A percentile compares a stretch with the other conserved stretches of the same genome.
Conservation (phyloP, 2,113 vertebrate genomes). For the Halichoerus grypus region DNA sequence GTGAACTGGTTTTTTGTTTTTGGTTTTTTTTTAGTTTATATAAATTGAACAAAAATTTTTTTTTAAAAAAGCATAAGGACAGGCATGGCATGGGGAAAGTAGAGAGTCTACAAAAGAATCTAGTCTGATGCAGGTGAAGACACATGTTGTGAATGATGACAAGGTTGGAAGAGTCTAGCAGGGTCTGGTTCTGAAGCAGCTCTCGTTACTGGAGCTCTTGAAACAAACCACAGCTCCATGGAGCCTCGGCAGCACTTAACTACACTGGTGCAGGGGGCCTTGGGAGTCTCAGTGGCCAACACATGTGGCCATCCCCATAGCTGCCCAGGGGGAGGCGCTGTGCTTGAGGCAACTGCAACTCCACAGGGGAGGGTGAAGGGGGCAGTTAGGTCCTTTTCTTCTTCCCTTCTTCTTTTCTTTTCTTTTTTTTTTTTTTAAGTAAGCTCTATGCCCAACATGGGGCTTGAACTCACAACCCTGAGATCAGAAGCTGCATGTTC, state of each 20-base stretch:
- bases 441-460: not conserved
- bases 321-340: not conserved
- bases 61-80: not conserved
- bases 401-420: not conserved
- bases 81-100: not conserved
- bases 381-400: not conserved
- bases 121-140: not conserved
- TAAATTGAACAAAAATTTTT: not conserved
- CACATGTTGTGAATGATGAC: not conserved
- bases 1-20: not conserved
- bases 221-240: not conserved
- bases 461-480: not conserved
- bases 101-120: not conserved
- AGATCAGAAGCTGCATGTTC: not conserved
- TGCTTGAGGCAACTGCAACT: not conserved
- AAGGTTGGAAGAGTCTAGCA: not conserved
- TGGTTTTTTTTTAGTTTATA: not conserved
- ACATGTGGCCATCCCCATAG: not conserved
- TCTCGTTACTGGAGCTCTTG: not conserved
- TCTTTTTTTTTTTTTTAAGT: not conserved
- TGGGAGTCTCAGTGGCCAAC: not conserved
- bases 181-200: not conserved
- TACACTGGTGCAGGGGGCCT: accelerated
- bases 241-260: not conserved
- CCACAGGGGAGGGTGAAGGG: not conserved